Conservation (phyloP, 2,113 vertebrate genomes). For the Phyllostomus hastatus region DNA sequence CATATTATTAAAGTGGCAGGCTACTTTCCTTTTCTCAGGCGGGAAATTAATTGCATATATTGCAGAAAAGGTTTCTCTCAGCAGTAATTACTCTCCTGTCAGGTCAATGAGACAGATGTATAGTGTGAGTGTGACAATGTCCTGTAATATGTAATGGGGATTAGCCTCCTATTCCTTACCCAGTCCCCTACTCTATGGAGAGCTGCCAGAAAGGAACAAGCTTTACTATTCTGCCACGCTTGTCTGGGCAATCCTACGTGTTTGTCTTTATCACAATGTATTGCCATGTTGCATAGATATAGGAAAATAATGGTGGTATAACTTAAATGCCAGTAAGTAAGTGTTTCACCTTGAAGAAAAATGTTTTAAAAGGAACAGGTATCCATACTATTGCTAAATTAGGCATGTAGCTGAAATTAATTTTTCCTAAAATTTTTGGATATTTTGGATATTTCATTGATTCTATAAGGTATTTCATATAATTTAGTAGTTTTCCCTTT, state of each 20-base stretch:
- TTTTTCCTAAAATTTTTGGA: not conserved
- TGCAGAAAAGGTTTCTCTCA: conserved; percentile 78
- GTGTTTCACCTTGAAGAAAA: not conserved
- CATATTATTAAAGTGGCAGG: conserved; percentile 81
- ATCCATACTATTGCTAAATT: not conserved
- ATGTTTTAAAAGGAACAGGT: not conserved
- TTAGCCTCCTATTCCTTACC: conserved; percentile 55
- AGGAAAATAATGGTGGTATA: conserved; percentile 50
- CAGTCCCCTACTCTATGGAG: conserved; percentile 54
- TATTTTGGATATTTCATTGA: not conserved
- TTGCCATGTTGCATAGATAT: conserved; percentile 35
- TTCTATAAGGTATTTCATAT: not conserved
- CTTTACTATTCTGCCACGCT: conserved; percentile 79
- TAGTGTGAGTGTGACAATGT: conserved; percentile 70
- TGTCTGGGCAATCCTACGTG: conserved; percentile 55
- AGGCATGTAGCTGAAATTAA: not conserved
- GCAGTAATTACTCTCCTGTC: conserved; percentile 74
- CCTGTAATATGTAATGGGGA: conserved; percentile 61
- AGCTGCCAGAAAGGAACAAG: conserved; percentile 75
- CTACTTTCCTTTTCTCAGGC: conserved; percentile 63
- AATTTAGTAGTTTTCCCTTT: not conserved
- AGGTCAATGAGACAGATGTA: conserved; percentile 57
- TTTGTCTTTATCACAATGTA: conserved; percentile 58
- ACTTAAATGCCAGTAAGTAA: not conserved
- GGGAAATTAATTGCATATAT: conserved; percentile 75